Percentiles rank a stretch among this genome's conserved stretches.
phyloP scores from a whole-genome alignment of 2,797 vertebrate species.

The Loris lydekkerianus region DNA sequence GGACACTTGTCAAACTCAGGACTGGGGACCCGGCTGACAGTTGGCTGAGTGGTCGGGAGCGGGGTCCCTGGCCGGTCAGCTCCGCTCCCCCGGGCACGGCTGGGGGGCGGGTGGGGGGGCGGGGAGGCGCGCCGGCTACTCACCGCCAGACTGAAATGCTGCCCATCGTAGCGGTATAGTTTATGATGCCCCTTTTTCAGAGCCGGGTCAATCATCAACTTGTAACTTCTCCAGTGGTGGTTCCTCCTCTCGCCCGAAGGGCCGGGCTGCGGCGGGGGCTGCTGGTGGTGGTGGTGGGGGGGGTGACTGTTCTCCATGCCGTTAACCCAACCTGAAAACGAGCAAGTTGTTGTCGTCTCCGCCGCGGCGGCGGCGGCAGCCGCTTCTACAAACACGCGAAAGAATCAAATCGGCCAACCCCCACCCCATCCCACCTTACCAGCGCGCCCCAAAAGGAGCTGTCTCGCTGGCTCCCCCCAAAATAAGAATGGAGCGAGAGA shows the following conservation, averaged over 20 bases:
- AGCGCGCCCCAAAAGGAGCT: conserved; percentile 79
- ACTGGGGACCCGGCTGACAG: conserved; percentile 73
- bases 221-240: conserved; percentile 99
- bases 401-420: conserved; percentile 74
- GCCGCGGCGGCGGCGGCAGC: conserved; percentile 49
- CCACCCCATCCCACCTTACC: conserved; percentile 80
- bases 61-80: conserved; percentile 87
- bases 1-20: conserved; percentile 75
- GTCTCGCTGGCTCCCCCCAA: conserved; percentile 70
- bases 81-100: background rate
- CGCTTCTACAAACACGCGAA: conserved; percentile 71
- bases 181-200: conserved; percentile 98
- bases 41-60: conserved; percentile 60
- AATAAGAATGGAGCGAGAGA: conserved; percentile 69
- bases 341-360: conserved; percentile 82
- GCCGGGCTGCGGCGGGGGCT: conserved; percentile 90
- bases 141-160: conserved; percentile 97
- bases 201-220: conserved; percentile 99
- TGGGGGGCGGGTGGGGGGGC: conserved; percentile 14
- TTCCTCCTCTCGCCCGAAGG: conserved; percentile 97
- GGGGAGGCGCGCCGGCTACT: conserved; percentile 85
- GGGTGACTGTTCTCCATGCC: conserved; percentile 97
- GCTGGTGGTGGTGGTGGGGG: conserved; percentile 86
- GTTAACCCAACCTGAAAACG: conserved; percentile 95
- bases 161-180: conserved; percentile 98